Base-by-base conservation (phyloP, 2,797 vertebrate genomes). In the Phylloscopus collybita region DNA sequence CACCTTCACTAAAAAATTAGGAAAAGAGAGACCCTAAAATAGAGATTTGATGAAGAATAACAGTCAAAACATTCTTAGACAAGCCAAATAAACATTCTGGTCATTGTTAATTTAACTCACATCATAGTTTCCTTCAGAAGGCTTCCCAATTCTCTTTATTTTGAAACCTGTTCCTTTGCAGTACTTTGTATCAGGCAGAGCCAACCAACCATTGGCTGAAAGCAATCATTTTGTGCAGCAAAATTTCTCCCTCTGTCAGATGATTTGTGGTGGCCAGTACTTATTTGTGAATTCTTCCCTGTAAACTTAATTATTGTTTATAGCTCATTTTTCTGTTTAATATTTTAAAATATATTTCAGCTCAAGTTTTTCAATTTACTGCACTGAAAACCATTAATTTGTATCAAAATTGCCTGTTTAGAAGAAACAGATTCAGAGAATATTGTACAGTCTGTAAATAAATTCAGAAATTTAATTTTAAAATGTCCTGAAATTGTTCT, bases 171-270 rank as follows among this genome's bases (percentile, higher is more conserved):
- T 61, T 59, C 18, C 2, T 70, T 59, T 42, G 4, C 17, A 67
- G 23, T 36, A 85, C 16, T 81, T 61, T 50, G 3, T 32, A 32
- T 62, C 50, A 66, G 26, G 4, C 42, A 82, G 42, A 65, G 15
- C 1, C 19, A 44, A 90, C 38, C 5, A 76, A 21, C 3, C 1
- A 0, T 32, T 69, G 5, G 6, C 20, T 5, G 1, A 72, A 86
- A 75, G 16, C 2, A 57, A 27, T 13, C 0, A 73, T 73, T 86
- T 80, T 59, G 6, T 6, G n/a, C 7, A 49, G 9, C 5, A 92
- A 50, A 83, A 72, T 2, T 51, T 75, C 21, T 72, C 13, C 47
- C 9, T 76, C 5, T 30, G 1, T 38, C 59, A 50, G 14, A 10
- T 27, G 14, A 27, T 60, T 90, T 92, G 32, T 50, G 8, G 18